phyloP scores from a whole-genome alignment of 1,140 invertebrate genomes.

The Chelonus insularis region DNA sequence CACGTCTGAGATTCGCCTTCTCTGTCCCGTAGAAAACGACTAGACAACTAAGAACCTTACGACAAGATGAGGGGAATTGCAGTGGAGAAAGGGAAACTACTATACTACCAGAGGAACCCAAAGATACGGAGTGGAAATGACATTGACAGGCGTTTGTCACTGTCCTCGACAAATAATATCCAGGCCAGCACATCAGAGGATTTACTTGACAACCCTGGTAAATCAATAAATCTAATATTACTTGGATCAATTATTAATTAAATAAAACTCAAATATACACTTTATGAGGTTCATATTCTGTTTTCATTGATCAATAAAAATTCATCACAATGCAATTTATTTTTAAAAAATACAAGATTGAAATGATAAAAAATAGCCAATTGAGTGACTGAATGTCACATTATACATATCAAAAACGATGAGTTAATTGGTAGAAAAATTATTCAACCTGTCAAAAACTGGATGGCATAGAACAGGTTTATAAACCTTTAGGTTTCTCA shows the following conservation, averaged over 20 bases:
- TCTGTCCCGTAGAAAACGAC: slow-evolving; percentile 20
- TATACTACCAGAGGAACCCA: slow-evolving; percentile 22
- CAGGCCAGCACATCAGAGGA: slow-evolving; percentile 33
- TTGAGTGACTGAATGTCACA: no score
- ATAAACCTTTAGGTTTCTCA: slow-evolving; percentile 4
- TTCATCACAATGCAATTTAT: no score
- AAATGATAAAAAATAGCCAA: no score
- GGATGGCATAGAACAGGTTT: slow-evolving; percentile 21
- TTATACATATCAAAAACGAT: not conserved
- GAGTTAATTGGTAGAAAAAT: slow-evolving; percentile 24
- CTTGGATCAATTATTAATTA: not conserved
- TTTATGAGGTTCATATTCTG: no score
- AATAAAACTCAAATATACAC: no score
- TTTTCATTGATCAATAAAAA: no score
- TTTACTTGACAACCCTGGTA: slow-evolving; percentile 33
- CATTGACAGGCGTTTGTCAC: slow-evolving; percentile 59
- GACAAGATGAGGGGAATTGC: slow-evolving; percentile 26
- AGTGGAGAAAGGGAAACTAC: slow-evolving; percentile 9
- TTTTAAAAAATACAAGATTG: no score
- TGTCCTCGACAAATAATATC: slow-evolving; percentile 59
- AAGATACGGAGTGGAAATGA: slow-evolving; percentile 46
- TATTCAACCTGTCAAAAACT: slow-evolving; percentile 23
- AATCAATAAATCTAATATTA: slow-evolving; percentile 16
- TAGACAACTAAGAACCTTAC: not conserved
- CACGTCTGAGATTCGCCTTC: slow-evolving; percentile 44